Percentiles rank a stretch among this genome's conserved stretches.
Conservation (phyloP, 2,797 vertebrate species). For the Tauraco hartlaubi region DNA sequence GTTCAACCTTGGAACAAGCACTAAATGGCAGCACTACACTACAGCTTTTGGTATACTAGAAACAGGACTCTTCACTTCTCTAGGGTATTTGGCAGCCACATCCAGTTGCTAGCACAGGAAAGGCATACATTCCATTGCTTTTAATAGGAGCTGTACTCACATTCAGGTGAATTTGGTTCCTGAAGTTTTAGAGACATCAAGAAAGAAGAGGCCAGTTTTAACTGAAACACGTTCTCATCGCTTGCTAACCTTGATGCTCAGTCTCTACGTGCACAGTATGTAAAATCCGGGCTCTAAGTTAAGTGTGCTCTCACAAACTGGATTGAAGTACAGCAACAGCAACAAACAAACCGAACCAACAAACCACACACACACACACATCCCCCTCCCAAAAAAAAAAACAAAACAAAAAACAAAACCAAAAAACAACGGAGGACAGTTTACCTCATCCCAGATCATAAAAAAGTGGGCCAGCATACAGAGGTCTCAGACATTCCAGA, state of each 20-base stretch:
- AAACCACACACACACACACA: background rate
- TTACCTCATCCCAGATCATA: constrained; percentile 59
- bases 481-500: constrained; percentile 54
- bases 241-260: background rate
- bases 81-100: background rate
- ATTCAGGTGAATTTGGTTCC: background rate
- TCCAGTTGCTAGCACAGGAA: background rate
- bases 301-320: background rate
- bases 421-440: background rate
- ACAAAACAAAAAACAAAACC: background rate
- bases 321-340: background rate
- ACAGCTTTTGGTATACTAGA: background rate
- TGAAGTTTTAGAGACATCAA: background rate
- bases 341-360: background rate
- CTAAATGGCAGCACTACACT: background rate
- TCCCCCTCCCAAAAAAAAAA: background rate
- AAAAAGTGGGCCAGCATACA: constrained; percentile 54
- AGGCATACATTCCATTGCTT: background rate
- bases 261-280: background rate
- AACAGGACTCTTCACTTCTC: background rate
- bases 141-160: background rate
- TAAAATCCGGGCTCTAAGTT: background rate
- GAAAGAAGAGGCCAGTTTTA: background rate
- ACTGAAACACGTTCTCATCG: background rate
- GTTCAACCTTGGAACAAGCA: background rate